Percentiles rank a stretch among this genome's conserved stretches.
These are phyloP conservation scores for Ectemnius continuus DNA, from an alignment of 2,888 invertebrate species.

Conservation along the genomic window DNA sequence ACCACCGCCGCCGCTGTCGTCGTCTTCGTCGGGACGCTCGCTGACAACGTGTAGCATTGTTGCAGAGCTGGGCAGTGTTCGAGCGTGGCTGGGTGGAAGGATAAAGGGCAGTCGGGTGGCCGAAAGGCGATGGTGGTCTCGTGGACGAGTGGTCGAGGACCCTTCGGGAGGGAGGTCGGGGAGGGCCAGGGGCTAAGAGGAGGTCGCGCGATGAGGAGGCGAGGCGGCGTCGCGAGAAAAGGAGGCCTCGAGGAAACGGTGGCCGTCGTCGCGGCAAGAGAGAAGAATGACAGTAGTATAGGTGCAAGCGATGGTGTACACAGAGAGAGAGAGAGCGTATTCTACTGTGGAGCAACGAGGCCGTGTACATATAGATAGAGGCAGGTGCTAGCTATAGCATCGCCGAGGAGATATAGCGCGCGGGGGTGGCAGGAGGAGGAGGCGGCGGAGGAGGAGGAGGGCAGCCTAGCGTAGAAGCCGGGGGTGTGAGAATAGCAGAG, in stretches of 20 bases:
- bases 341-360: constrained; percentile 14
- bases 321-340: constrained; percentile 20
- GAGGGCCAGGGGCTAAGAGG: constrained; percentile 53
- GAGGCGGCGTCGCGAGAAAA: constrained; percentile 17
- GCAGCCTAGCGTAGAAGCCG: constrained; percentile 41
- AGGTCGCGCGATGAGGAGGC: constrained; percentile 36
- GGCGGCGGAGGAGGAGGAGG: constrained; percentile 37
- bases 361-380: constrained; percentile 41
- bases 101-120: constrained; percentile 49
- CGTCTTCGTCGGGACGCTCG: constrained; percentile 26
- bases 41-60: constrained; percentile 69
- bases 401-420: constrained; percentile 24
- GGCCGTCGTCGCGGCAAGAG: constrained; percentile 20
- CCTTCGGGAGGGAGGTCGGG: constrained; percentile 33
- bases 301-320: constrained; percentile 22
- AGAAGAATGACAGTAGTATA: constrained; percentile 28
- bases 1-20: neutral
- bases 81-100: constrained; percentile 33
- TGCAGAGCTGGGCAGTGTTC: constrained; percentile 52
- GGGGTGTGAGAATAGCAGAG: constrained; percentile 65
- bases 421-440: constrained; percentile 13
- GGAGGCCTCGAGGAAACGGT: constrained; percentile 6
- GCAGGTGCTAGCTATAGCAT: constrained; percentile 8
- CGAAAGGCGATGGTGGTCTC: constrained; percentile 49
- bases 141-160: constrained; percentile 29